These are phyloP conservation scores for Lepus townsendii DNA, from an alignment of 2,797 vertebrate genomes.

Conservation along the genomic window DNA sequence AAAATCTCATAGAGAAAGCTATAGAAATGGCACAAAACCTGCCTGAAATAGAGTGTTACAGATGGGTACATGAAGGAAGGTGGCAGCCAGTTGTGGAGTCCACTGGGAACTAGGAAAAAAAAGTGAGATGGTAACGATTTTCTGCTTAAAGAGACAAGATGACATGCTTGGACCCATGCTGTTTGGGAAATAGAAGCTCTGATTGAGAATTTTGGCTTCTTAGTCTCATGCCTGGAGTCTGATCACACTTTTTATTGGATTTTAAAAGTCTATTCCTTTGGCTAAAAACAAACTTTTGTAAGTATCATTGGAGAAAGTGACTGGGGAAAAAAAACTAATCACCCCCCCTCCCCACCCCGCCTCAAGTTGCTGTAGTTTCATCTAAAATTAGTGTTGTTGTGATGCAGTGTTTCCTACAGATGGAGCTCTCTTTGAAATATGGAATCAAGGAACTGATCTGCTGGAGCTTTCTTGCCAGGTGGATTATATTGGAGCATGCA, in stretches of 20 bases:
- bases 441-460: not conserved
- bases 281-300: not conserved
- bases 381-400: not conserved
- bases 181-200: not conserved
- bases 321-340: not conserved
- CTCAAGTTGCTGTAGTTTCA: not conserved
- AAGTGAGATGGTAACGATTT: not conserved
- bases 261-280: not conserved
- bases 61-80: not conserved
- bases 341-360: no score
- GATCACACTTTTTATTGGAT: not conserved
- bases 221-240: not conserved
- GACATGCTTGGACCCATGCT: not conserved
- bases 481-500: not conserved
- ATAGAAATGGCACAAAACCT: not conserved
- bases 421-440: not conserved
- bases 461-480: not conserved
- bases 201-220: conserved; percentile 9
- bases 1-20: not conserved
- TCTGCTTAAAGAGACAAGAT: not conserved
- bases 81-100: not conserved
- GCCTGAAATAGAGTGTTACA: not conserved
- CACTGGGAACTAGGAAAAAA: not conserved
- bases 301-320: not conserved
- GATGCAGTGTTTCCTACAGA: not conserved